Evolutionary conservation across 2,888 invertebrate species (phyloP).

Genomic region (Aphidoletes aphidimyza): DNA sequence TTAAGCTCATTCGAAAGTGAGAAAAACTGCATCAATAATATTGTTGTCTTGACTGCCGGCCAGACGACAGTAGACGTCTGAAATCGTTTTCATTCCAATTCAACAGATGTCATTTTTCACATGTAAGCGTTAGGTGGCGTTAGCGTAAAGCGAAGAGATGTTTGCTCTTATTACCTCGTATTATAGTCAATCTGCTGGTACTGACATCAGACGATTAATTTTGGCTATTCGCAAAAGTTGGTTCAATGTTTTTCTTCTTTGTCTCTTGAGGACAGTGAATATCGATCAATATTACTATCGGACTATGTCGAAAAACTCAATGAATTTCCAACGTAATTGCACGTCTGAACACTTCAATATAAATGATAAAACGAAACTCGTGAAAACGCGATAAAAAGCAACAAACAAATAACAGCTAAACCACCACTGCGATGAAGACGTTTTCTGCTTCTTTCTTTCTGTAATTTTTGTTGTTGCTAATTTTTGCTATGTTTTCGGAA

Average conservation of each 20-base stretch:
- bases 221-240: background rate
- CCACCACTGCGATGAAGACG: background rate
- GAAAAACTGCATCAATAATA: too few species aligned
- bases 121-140: too few species aligned
- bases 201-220: background rate
- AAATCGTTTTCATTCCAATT: too few species aligned
- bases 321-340: background rate
- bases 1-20: too few species aligned
- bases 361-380: background rate
- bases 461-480: background rate
- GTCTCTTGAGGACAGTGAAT: background rate
- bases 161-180: too few species aligned
- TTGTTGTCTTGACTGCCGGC: too few species aligned
- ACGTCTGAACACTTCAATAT: background rate
- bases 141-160: too few species aligned
- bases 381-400: background rate
- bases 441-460: background rate
- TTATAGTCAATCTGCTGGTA: background rate
- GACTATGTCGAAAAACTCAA: background rate
- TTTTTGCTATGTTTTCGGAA: background rate
- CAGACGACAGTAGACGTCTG: too few species aligned
- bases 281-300: background rate
- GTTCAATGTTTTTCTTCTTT: background rate
- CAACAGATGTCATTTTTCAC: too few species aligned
- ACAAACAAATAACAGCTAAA: background rate